Evolutionary conservation across 2,797 vertebrate genomes (phyloP).

Genomic region (Lagorchestes hirsutus): DNA sequence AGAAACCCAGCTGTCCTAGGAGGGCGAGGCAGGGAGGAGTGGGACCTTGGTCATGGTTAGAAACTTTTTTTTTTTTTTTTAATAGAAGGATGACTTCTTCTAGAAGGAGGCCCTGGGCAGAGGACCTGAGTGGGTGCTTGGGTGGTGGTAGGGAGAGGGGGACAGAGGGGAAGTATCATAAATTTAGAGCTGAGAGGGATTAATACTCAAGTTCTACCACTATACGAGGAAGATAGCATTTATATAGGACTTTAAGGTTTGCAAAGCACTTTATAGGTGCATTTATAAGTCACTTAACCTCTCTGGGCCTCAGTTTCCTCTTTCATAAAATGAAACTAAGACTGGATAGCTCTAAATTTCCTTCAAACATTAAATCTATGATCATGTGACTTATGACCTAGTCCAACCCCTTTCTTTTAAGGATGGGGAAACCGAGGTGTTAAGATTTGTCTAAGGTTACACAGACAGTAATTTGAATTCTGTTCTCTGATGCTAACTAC

Average conservation of each 20-base stretch:
- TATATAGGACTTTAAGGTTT: not conserved
- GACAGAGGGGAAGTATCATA: slow-evolving; percentile 27
- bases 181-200: not conserved
- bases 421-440: not conserved
- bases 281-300: not conserved
- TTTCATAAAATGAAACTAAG: not conserved
- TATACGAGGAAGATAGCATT: not conserved
- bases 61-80: slow-evolving; percentile 52
- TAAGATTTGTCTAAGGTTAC: not conserved
- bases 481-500: not conserved
- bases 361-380: not conserved
- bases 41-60: slow-evolving; percentile 37
- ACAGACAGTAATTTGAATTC: not conserved
- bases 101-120: slow-evolving; percentile 50
- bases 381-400: not conserved
- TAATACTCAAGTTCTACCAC: not conserved
- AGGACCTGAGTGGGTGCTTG: slow-evolving; percentile 11
- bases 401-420: not conserved
- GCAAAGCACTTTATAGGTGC: not conserved
- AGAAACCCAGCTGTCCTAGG: slow-evolving; percentile 62
- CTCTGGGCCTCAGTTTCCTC: not conserved
- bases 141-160: slow-evolving; percentile 60
- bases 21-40: slow-evolving; percentile 38
- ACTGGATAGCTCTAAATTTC: not conserved
- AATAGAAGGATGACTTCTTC: slow-evolving; percentile 51